These are phyloP conservation scores for Loris lydekkerianus DNA, from an alignment of 2,797 vertebrate genomes.

Conservation along the genomic window DNA sequence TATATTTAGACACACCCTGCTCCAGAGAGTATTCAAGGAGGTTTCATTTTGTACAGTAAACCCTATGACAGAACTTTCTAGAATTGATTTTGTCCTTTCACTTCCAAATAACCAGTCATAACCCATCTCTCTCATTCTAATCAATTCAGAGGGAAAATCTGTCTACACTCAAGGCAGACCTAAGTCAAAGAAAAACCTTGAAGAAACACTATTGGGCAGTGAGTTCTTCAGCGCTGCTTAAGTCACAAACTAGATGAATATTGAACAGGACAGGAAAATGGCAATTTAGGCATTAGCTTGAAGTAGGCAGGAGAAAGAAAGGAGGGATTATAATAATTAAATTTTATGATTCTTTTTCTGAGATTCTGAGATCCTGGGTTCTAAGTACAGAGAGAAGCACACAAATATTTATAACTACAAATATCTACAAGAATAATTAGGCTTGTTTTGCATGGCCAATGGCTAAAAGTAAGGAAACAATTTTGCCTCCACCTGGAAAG, in stretches of 20 bases:
- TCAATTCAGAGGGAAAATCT: neutral
- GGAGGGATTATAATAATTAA: neutral
- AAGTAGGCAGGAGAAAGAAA: neutral
- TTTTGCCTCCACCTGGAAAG: neutral
- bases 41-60: neutral
- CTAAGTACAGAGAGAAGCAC: neutral
- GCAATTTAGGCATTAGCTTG: neutral
- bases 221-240: neutral
- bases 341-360: neutral
- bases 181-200: conserved; percentile 36
- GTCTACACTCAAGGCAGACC: neutral
- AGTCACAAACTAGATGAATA: neutral
- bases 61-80: neutral
- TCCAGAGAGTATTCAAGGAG: conserved; percentile 19
- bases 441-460: neutral
- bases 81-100: neutral
- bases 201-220: conserved; percentile 13
- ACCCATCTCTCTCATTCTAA: conserved; percentile 21
- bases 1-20: neutral
- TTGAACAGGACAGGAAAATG: neutral
- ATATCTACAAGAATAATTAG: conserved; percentile 16
- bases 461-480: neutral
- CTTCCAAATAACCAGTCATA: neutral
- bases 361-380: conserved; percentile 28
- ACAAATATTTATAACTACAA: conserved; percentile 38